These are phyloP conservation scores for Lepidostoma basale DNA, from an alignment of 1,140 invertebrate species.

Conservation along the genomic window DNA sequence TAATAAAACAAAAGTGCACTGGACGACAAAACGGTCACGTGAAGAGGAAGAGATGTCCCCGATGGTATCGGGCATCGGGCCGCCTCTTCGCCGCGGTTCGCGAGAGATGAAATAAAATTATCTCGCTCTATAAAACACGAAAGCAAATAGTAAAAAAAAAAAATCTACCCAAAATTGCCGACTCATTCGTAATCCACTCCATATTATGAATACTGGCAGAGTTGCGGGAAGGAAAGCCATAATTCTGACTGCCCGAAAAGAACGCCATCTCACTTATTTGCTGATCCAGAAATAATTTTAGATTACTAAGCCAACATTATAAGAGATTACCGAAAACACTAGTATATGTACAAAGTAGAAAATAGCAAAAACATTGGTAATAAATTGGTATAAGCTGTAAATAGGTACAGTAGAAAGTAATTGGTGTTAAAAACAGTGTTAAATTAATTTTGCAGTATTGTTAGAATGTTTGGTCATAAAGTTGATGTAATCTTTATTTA, in stretches of 20 bases:
- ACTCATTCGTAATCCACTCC: slow-evolving; percentile 12
- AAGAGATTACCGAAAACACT: no score
- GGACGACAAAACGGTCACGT: slow-evolving; percentile 16
- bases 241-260: not conserved
- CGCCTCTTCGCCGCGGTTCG: not conserved
- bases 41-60: not conserved
- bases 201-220: not conserved
- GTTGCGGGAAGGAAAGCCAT: not conserved
- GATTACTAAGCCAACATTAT: no score
- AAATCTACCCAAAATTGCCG: slow-evolving; percentile 10
- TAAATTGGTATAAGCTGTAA: no score
- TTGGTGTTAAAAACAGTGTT: no score
- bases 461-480: no score
- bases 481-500: no score
- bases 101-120: slow-evolving; percentile 16
- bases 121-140: slow-evolving; percentile 18
- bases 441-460: no score
- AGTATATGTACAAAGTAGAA: no score
- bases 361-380: no score
- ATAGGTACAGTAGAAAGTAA: no score
- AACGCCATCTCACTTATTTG: no score
- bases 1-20: not conserved
- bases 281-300: no score
- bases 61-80: not conserved
- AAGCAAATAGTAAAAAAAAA: not conserved